A percentile compares a stretch with the other conserved stretches of the same genome.
Conservation (phyloP, 1,140 invertebrate species). For the Papilio xuthus region DNA sequence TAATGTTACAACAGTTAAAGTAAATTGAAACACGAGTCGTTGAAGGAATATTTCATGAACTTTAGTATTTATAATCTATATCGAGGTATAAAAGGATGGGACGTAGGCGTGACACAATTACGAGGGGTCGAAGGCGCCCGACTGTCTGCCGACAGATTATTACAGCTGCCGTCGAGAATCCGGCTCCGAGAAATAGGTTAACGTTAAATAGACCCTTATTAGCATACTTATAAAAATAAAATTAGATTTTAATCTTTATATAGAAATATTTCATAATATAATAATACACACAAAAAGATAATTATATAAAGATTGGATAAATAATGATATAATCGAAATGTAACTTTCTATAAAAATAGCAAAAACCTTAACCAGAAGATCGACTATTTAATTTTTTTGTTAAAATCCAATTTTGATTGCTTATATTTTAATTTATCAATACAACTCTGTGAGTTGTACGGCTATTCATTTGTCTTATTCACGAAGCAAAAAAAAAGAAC, state of each 20-base stretch:
- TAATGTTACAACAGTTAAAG: neutral
- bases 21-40: neutral
- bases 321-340: neutral
- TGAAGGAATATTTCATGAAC: neutral
- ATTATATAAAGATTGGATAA: neutral
- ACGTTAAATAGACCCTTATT: constrained; percentile 33
- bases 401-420: neutral
- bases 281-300: neutral
- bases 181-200: constrained; percentile 61
- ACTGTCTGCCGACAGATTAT: constrained; percentile 65
- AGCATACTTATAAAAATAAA: constrained; percentile 16
- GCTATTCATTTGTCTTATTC: neutral
- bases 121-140: constrained; percentile 58
- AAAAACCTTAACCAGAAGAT: neutral
- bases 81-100: constrained; percentile 22
- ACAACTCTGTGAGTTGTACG: neutral
- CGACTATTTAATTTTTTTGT: neutral
- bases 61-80: constrained; percentile 36
- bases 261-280: too few species aligned
- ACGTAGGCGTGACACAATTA: constrained; percentile 52
- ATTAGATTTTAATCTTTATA: constrained; percentile 13
- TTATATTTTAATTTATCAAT: neutral
- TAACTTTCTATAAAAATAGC: neutral
- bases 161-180: constrained; percentile 43
- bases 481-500: neutral